phyloP scores from a whole-genome alignment of 2,888 invertebrate genomes.

The Euzophera pinguis region DNA sequence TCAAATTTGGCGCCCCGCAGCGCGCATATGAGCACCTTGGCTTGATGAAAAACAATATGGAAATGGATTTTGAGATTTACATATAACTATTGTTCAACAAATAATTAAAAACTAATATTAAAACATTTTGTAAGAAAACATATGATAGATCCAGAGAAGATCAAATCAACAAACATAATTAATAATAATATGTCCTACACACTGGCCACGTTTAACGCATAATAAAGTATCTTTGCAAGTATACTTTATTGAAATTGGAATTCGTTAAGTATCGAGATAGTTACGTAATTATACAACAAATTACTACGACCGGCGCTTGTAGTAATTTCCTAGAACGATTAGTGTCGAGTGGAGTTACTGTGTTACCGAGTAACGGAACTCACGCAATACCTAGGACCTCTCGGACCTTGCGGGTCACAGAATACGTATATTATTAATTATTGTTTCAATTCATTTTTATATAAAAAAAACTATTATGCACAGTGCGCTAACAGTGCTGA shows the following conservation, averaged over 20 bases:
- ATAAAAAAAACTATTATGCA: too few relatives aligned
- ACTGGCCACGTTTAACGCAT: too few relatives aligned
- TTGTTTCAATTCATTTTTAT: too few relatives aligned
- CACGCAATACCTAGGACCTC: neutral
- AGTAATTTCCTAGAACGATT: constrained; percentile 8
- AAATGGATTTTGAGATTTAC: neutral
- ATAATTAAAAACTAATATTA: neutral
- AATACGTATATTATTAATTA: too few relatives aligned
- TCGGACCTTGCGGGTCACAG: neutral
- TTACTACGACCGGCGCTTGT: constrained; percentile 1
- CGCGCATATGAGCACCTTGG: constrained; percentile 29
- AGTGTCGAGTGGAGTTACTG: neutral
- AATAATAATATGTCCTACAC: too few relatives aligned
- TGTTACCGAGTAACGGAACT: neutral
- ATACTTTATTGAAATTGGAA: too few relatives aligned
- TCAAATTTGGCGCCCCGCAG: constrained; percentile 41
- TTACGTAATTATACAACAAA: neutral
- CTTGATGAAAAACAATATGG: constrained; percentile 7
- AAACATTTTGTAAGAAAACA: too few relatives aligned
- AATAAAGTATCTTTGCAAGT: too few relatives aligned
- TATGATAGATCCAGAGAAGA: too few relatives aligned
- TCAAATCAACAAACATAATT: too few relatives aligned
- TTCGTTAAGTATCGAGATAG: neutral
- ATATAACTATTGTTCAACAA: neutral
- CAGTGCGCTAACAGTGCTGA: too few relatives aligned